Conservation (phyloP, 2,797 vertebrate genomes). For the Catamblyrhynchus diadema region DNA sequence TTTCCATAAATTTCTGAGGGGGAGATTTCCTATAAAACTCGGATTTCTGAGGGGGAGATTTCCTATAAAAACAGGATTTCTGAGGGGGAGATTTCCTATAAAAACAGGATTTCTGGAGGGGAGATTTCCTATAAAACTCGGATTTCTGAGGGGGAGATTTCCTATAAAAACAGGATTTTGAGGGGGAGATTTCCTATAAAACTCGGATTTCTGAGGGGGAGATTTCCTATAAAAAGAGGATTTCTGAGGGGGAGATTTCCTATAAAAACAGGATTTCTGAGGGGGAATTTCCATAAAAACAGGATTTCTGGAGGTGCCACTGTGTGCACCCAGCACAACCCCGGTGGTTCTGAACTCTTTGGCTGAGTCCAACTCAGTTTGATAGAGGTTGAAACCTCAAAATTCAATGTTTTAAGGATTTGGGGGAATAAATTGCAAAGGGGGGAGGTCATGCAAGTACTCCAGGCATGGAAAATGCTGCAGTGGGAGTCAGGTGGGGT, state of each 20-base stretch:
- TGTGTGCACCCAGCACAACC: neutral
- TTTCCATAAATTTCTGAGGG: neutral
- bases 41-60: too few species aligned
- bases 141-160: too few species aligned
- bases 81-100: too few species aligned
- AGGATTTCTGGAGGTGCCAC: neutral
- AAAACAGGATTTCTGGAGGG: too few species aligned
- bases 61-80: too few species aligned
- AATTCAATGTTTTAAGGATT: neutral
- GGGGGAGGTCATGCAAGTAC: neutral
- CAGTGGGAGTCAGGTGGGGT: neutral
- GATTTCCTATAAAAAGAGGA: too few species aligned
- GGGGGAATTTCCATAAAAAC: too few species aligned
- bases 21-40: too few species aligned
- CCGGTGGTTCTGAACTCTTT: neutral
- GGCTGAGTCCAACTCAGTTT: neutral
- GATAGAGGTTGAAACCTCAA: neutral
- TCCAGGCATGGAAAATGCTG: neutral
- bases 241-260: too few species aligned
- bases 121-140: too few species aligned
- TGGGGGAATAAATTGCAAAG: neutral
- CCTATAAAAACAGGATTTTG: too few species aligned
- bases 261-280: neutral
- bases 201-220: neutral
- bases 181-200: fast-evolving